Evolutionary conservation across 2,113 vertebrate genomes (phyloP).

Genomic region (Antechinus stuartii): DNA sequence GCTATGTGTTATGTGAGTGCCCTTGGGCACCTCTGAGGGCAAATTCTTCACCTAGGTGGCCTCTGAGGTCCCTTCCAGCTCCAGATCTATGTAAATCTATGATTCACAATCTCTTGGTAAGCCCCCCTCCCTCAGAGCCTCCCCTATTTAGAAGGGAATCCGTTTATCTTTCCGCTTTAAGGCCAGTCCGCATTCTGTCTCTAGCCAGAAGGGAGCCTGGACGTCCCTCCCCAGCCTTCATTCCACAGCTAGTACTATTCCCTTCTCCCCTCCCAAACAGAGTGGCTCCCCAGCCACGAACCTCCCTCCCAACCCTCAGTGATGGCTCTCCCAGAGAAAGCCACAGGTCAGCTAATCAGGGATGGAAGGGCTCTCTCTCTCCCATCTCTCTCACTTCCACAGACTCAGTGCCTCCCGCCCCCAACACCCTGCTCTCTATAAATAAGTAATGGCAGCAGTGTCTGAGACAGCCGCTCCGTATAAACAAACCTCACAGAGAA

Average conservation of each 20-base stretch:
- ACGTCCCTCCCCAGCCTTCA: background rate
- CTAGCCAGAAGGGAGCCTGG: background rate
- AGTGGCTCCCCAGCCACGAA: background rate
- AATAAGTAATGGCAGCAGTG: background rate
- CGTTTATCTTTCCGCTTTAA: background rate
- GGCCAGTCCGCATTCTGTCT: background rate
- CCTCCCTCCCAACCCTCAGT: background rate
- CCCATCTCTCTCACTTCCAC: background rate
- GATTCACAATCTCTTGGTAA: constrained; percentile 10
- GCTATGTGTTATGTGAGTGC: background rate
- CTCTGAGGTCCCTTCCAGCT: background rate
- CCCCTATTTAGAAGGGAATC: background rate
- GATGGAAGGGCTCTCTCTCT: constrained; percentile 4
- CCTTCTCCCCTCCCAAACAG: background rate
- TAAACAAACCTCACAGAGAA: constrained; percentile 18
- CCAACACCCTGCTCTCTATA: constrained; percentile 1
- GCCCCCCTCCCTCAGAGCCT: background rate
- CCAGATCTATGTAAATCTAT: background rate
- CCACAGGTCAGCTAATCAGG: background rate
- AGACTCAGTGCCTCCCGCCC: background rate
- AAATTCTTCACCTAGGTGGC: background rate
- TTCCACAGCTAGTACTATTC: background rate
- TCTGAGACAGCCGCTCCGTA: background rate
- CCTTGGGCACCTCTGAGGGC: background rate
- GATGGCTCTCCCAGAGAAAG: background rate